Evolutionary conservation across 2,113 vertebrate species (phyloP).

Genomic region (Paratilapia polleni): DNA sequence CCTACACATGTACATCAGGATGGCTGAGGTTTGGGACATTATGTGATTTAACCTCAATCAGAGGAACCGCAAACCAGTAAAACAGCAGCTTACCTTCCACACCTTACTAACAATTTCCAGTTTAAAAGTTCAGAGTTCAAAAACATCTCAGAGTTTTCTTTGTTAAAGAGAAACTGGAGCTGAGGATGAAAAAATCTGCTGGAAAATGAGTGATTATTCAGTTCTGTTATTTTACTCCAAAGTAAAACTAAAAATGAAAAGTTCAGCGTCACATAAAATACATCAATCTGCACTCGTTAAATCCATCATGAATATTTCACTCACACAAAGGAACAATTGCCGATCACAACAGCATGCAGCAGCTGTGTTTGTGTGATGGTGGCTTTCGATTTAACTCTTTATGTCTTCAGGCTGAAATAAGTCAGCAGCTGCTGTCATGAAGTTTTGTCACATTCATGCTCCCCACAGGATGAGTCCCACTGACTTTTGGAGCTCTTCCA

Average conservation of each 20-base stretch:
- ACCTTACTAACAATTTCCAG: not conserved
- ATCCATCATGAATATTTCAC: not conserved
- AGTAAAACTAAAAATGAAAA: not conserved
- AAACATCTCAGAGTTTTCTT: not conserved
- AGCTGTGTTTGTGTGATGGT: not conserved
- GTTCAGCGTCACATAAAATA: not conserved
- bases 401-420: not conserved
- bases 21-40: not conserved
- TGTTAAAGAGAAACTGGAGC: not conserved
- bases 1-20: constrained; percentile 10
- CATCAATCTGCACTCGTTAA: not conserved
- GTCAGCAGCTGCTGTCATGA: not conserved
- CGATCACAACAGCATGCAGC: not conserved
- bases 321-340: not conserved
- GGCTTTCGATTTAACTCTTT: not conserved
- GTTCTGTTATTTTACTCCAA: not conserved
- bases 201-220: not conserved
- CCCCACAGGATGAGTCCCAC: not conserved
- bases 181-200: not conserved
- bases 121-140: not conserved
- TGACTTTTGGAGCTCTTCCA: too few species aligned
- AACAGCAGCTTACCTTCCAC: not conserved
- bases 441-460: not conserved
- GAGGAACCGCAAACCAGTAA: not conserved
- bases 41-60: not conserved